Evolutionary conservation across 2,888 invertebrate genomes (phyloP).

Genomic region (Myopa tessellatipennis): DNA sequence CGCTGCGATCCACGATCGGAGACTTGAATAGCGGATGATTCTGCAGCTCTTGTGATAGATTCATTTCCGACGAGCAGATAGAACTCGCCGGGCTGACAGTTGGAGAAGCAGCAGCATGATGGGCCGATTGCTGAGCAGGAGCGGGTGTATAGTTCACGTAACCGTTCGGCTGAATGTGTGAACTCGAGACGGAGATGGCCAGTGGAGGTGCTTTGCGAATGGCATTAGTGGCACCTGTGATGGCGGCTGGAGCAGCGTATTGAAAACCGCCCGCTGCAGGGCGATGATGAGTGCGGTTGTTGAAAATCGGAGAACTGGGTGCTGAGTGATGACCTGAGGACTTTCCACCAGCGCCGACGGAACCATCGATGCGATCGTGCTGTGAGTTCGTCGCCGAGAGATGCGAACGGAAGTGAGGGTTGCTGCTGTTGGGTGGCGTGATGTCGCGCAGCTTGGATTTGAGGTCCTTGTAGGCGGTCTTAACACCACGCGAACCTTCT

Average conservation of each 20-base stretch:
- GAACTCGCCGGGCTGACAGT: slow-evolving; percentile 67
- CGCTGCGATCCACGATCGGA: slow-evolving; percentile 75
- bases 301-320: slow-evolving; percentile 75
- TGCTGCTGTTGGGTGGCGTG: slow-evolving; percentile 56
- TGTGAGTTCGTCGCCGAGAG: slow-evolving; percentile 60
- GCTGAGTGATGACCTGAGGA: slow-evolving; percentile 69
- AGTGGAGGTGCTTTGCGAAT: slow-evolving; percentile 55
- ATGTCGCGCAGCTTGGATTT: slow-evolving; percentile 73
- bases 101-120: slow-evolving; percentile 62
- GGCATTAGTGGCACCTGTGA: slow-evolving; percentile 52
- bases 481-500: slow-evolving; percentile 80
- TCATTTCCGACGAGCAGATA: slow-evolving; percentile 68
- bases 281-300: slow-evolving; percentile 63
- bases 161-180: slow-evolving; percentile 62
- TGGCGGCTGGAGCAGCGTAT: slow-evolving; percentile 50
- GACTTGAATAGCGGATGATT: slow-evolving; percentile 70
- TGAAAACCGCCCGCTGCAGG: slow-evolving; percentile 46
- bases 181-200: slow-evolving; percentile 65
- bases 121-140: slow-evolving; percentile 53
- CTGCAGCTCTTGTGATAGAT: slow-evolving; percentile 72
- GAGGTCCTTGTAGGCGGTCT: slow-evolving; percentile 82
- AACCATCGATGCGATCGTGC: slow-evolving; percentile 65
- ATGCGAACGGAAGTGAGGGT: slow-evolving; percentile 61
- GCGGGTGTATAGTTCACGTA: slow-evolving; percentile 54
- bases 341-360: slow-evolving; percentile 40